Percentiles rank a stretch among this genome's conserved stretches.
Evolutionary conservation across 2,113 vertebrate species (phyloP).

Genomic region (Irena cyanogastra): DNA sequence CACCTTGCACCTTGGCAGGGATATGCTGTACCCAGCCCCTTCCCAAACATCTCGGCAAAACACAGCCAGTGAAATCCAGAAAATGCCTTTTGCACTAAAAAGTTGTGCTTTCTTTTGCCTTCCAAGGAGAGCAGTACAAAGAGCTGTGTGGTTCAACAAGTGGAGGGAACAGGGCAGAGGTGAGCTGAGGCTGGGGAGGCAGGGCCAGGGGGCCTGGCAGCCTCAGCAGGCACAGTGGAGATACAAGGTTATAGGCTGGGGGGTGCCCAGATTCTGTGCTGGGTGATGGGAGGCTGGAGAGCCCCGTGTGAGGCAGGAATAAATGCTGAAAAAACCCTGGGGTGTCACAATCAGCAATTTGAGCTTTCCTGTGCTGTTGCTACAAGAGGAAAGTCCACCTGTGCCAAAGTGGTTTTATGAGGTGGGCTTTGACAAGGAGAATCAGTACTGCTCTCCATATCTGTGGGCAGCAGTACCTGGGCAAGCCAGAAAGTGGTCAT

Average conservation of each 20-base stretch:
- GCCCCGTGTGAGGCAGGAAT: not conserved
- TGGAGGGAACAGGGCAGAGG: not conserved
- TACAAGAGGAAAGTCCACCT: fast-evolving
- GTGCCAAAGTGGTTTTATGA: not conserved
- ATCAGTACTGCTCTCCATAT: not conserved
- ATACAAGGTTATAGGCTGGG: not conserved
- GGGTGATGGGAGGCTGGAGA: not conserved
- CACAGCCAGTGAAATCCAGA: not conserved
- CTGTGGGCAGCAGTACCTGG: not conserved
- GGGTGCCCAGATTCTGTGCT: not conserved
- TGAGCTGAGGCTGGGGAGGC: not conserved
- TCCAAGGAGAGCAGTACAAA: fast-evolving
- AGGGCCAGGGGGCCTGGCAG: not conserved
- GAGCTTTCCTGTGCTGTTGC: not conserved
- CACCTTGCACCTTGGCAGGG: fast-evolving
- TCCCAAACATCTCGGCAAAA: not conserved
- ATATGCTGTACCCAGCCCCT: not conserved
- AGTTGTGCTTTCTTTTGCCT: not conserved
- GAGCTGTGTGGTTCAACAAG: not conserved
- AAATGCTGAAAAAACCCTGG: not conserved
- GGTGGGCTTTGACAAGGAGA: not conserved
- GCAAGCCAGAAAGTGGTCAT: not conserved
- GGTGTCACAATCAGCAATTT: fast-evolving
- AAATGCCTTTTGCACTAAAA: not conserved
- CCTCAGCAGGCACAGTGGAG: not conserved